Evolutionary conservation across 2,888 invertebrate genomes (phyloP).

Genomic region (Ornithoptera alexandrae): DNA sequence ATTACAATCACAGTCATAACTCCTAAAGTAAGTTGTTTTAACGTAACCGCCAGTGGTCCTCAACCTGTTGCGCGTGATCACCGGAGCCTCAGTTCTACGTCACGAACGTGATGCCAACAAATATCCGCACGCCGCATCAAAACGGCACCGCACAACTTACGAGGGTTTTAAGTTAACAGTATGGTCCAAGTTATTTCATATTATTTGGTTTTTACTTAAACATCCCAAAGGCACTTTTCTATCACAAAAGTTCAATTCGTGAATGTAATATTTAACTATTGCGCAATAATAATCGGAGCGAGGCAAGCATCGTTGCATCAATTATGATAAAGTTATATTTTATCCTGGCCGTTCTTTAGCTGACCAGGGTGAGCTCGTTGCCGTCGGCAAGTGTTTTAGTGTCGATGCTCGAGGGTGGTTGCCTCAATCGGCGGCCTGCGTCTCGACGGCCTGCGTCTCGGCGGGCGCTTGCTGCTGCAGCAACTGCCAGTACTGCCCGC

Average conservation of each 20-base stretch:
- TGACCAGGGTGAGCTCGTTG: not conserved
- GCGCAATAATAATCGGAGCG: not conserved
- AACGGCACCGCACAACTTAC: not conserved
- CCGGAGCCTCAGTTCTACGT: not conserved
- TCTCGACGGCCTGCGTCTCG: conserved; percentile 30
- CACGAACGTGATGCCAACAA: not conserved
- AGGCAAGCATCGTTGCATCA: not conserved
- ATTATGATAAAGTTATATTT: not conserved
- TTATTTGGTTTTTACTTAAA: conserved; percentile 15
- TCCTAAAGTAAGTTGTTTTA: not conserved
- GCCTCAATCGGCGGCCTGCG: not conserved
- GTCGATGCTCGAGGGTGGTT: not conserved
- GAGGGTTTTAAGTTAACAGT: not conserved
- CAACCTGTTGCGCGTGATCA: not conserved
- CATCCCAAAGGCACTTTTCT: conserved; percentile 17
- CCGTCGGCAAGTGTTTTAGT: not conserved
- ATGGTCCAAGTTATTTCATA: conserved; percentile 3
- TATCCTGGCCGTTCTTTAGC: not conserved
- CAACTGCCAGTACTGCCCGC: conserved; percentile 63
- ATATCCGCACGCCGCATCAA: not conserved
- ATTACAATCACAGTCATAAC: conserved; percentile 29
- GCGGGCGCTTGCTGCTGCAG: conserved; percentile 58
- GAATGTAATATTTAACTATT: not conserved
- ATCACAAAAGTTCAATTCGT: conserved; percentile 13
- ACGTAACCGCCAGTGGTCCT: not conserved